Base-by-base conservation (phyloP, 2,888 invertebrate species). In the Drosophila neotestacea region DNA sequence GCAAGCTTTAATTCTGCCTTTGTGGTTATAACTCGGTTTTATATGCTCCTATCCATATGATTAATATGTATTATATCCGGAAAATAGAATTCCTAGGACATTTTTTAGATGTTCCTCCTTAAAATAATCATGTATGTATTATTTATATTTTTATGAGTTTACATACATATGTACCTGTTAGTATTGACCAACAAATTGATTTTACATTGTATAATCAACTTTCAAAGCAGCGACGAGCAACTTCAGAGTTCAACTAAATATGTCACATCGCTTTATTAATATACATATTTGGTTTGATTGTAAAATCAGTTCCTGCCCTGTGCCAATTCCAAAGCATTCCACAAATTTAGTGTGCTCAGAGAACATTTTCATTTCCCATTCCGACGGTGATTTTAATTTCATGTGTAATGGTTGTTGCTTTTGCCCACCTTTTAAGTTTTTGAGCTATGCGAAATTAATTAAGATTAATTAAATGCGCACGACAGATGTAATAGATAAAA, bases 381-480 rank as follows among this genome's bases (percentile, higher is more conserved):
- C 36, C 30, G 38, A 54, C 16, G 38, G 28, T 4, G 6, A 60
- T 42, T 60, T 60, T 13, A 52, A 42, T 60, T 62, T 38, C 10
- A 54, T 54, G 13, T 50, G 22, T 22, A 50, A 22, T 22, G 1
- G 22, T 22, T 22, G 11, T 36, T 22, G 5, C 13, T 62, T 38
- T 39, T 38, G 22, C 22, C 5, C 28, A 34, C 28, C 34, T 59
- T 59, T 65, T 30, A n/a, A 47, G n/a, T 27, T 39, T 22, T 46
- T 9, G 44, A 28, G 11, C 38, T 22, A 46, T 59, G 47, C 46
- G 6, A 59, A 46, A 59, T 47, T 46, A 46, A 59, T 50, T 38
- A 54, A 54, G 41, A 48, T 66, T 52, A 52, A 59, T 59, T 52
- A 60, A 59, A 50, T 32, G 64, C 36, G n/a, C 22, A 48, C 9